phyloP scores from a whole-genome alignment of 2,113 vertebrate genomes.

The Brachypteracias leptosomus region DNA sequence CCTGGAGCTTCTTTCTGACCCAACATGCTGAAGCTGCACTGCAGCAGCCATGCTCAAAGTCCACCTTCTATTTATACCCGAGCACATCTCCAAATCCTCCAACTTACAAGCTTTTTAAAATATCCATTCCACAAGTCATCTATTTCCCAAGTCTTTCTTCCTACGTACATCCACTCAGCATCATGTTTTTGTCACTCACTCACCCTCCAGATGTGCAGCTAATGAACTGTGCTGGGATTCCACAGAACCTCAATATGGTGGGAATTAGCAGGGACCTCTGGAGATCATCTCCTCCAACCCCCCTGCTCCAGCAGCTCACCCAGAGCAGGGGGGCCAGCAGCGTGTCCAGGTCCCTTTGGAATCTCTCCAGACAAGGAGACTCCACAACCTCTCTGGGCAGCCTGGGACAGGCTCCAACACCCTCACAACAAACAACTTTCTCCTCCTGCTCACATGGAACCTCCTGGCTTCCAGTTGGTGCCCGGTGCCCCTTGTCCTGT shows the following conservation, averaged over 20 bases:
- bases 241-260: not conserved
- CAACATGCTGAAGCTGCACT: not conserved
- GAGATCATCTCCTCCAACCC: not conserved
- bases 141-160: not conserved
- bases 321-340: not conserved
- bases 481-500: too few species aligned
- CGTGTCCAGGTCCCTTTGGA: too few species aligned
- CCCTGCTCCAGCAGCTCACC: not conserved
- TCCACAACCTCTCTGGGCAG: too few species aligned
- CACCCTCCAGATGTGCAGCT: not conserved
- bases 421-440: too few species aligned
- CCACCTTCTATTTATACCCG: rapidly evolving
- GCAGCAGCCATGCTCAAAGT: not conserved
- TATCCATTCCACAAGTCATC: not conserved
- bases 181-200: rapidly evolving
- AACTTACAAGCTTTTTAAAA: not conserved
- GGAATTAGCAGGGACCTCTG: not conserved
- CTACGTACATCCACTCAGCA: not conserved
- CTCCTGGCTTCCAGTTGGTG: too few species aligned
- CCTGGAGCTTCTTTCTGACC: not conserved
- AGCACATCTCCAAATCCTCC: not conserved
- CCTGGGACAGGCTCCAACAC: too few species aligned
- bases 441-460: too few species aligned
- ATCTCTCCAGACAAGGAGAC: too few species aligned
- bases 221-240: rapidly evolving